phyloP scores from a whole-genome alignment of 2,113 vertebrate species.

The Pogona vitticeps region DNA sequence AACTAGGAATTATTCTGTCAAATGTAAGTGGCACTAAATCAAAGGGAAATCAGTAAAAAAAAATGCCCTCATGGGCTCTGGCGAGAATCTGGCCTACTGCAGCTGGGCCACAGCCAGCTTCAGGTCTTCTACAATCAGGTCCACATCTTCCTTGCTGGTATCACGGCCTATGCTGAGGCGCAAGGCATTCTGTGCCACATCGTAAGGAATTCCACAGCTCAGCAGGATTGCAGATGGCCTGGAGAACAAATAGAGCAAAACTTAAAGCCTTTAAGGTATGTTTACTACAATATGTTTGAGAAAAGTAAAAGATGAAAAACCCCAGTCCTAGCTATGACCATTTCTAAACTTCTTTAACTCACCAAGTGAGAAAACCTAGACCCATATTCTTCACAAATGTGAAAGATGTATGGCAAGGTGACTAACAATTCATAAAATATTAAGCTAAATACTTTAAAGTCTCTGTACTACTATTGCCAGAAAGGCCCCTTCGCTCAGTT shows the following conservation, averaged over 20 bases:
- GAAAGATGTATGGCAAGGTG: neutral
- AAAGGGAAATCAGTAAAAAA: neutral
- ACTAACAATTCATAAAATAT: neutral
- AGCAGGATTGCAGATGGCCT: slow-evolving; percentile 92
- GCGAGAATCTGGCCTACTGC: slow-evolving; percentile 49
- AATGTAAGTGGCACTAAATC: neutral
- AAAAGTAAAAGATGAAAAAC: neutral
- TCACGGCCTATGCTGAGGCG: slow-evolving; percentile 89
- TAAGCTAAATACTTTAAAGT: neutral
- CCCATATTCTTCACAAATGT: neutral
- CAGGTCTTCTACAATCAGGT: slow-evolving; percentile 87
- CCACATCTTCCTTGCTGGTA: slow-evolving; percentile 85
- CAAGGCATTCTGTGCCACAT: slow-evolving; percentile 86
- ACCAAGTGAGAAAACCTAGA: neutral
- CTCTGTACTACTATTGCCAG: neutral
- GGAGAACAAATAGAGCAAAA: neutral
- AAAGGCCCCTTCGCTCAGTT: neutral
- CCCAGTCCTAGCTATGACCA: neutral
- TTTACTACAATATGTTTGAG: neutral
- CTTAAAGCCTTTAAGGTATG: neutral
- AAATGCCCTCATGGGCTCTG: neutral
- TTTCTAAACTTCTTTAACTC: neutral
- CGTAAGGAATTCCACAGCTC: slow-evolving; percentile 80
- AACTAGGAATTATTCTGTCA: neutral
- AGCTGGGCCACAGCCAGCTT: slow-evolving; percentile 79